Percentiles rank a stretch among this genome's conserved stretches.
Conservation (phyloP, 2,888 invertebrate genomes). For the Scrobipalpa atriplicella region DNA sequence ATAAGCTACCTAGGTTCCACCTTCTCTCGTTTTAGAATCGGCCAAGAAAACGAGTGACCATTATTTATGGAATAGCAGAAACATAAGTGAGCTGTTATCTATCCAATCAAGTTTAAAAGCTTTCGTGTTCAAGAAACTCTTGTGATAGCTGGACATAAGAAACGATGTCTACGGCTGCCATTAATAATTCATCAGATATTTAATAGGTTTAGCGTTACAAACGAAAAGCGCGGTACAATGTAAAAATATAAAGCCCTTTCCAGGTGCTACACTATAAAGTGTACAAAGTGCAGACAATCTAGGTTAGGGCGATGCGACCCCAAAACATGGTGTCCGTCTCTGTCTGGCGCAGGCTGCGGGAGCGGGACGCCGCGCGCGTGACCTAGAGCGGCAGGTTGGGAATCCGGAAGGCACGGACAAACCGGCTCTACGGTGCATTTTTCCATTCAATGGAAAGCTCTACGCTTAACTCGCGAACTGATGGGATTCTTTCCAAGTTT, state of each 20-base stretch:
- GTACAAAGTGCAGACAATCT: slow-evolving; percentile 69
- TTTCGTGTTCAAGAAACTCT: slow-evolving; percentile 9
- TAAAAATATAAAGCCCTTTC: slow-evolving; percentile 30
- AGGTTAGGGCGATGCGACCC: slow-evolving; percentile 81
- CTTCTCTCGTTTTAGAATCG: neutral
- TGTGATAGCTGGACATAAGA: slow-evolving; percentile 15
- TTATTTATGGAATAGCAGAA: slow-evolving; percentile 10
- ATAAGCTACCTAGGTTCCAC: too few species aligned
- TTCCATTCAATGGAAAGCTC: slow-evolving; percentile 81
- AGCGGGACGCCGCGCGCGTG: slow-evolving; percentile 58
- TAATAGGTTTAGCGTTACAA: slow-evolving; percentile 12
- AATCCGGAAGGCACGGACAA: slow-evolving; percentile 79
- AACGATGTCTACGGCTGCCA: slow-evolving; percentile 8
- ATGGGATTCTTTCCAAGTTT: slow-evolving; percentile 51
- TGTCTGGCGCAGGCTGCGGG: slow-evolving; percentile 54
- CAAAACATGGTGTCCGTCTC: slow-evolving; percentile 71
- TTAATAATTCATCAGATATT: slow-evolving; percentile 21
- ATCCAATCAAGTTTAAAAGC: slow-evolving; percentile 14
- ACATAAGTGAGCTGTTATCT: slow-evolving; percentile 16
- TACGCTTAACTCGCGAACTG: slow-evolving; percentile 59
- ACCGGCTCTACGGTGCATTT: slow-evolving; percentile 79
- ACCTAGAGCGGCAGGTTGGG: slow-evolving; percentile 82
- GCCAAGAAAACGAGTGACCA: slow-evolving; percentile 8
- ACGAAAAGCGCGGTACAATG: slow-evolving; percentile 22
- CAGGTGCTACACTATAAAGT: slow-evolving; percentile 53